Evolutionary conservation across 2,888 invertebrate species (phyloP), one percentile per base, ranked within the genome.

Genomic region (Calliphora vomitoria): DNA sequence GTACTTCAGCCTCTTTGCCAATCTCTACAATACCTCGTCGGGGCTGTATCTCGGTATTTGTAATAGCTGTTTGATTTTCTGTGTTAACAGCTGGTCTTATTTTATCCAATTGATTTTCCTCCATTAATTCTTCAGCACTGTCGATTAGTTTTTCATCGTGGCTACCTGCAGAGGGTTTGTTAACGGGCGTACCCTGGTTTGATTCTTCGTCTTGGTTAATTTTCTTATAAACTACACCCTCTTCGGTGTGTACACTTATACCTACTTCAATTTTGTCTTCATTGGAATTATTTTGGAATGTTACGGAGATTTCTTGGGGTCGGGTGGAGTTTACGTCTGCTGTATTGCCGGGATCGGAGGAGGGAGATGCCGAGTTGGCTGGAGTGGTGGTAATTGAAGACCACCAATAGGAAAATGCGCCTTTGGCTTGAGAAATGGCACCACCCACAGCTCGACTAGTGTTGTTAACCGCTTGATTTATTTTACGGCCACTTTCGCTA

Each of bases 401-500:
- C 97, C 97, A 98, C 97, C 97, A 98, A 91, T 95, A 97, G 0
- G 97, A 96, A 75, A 98, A 95, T 0, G 97, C 97, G 18, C 98
- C 98, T 92, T 97, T 66, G 35, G 98, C 98, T 93, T 97, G 97
- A n/a, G 97, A 96, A 86, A 98, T 94, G 62, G 98, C 98, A 47
- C 98, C 98, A 90, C 96, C 97, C 71, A 99, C 98, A 44, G 97
- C 98, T 91, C 98, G 96, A 41, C 98, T 98, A 2, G 99, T 98
- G 87, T 96, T 97, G 76, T 96, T 96, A 93, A 99, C 98, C 0
- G 98, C 98, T 92, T 98, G 98, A 91, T 98, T 98, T 87, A 99
- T 95, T 94, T 98, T 98, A 79, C 98, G 95, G 0, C 98, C 98
- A 90, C 98, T 96, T 93, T 99, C 99, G 53, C 98, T 97, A 91